A percentile compares a stretch with the other conserved stretches of the same genome.
Evolutionary conservation across 1,140 invertebrate species (phyloP).

Genomic region (Linepithema humile): DNA sequence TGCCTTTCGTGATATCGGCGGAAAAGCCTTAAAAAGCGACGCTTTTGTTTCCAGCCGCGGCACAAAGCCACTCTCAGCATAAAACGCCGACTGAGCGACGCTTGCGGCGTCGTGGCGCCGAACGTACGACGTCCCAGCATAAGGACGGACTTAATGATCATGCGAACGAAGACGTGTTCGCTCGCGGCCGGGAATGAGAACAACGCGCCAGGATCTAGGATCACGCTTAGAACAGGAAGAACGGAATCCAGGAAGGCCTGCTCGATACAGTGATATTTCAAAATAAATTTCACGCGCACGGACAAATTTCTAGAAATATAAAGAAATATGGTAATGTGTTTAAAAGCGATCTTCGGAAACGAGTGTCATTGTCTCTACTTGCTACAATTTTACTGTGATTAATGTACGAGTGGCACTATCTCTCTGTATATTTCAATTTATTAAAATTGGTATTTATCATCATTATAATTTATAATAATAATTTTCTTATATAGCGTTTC

Average conservation of each 20-base stretch:
- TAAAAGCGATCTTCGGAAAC: constrained; percentile 61
- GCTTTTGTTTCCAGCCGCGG: constrained; percentile 85
- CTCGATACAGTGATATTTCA: constrained; percentile 77
- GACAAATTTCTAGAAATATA: constrained; percentile 29
- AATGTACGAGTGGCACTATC: too few relatives aligned
- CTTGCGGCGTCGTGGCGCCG: constrained; percentile 93
- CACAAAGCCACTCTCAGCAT: constrained; percentile 92
- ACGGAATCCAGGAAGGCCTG: constrained; percentile 73
- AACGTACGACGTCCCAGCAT: constrained; percentile 93
- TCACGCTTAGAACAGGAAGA: constrained; percentile 70
- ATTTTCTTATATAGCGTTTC: too few relatives aligned
- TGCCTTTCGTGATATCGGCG: not conserved
- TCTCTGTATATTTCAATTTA: not conserved
- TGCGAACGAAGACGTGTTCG: constrained; percentile 91
- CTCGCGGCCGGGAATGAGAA: constrained; percentile 85
- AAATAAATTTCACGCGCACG: not conserved
- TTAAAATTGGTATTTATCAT: not conserved
- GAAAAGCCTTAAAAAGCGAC: constrained; percentile 44
- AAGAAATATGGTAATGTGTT: constrained; percentile 21
- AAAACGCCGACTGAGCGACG: constrained; percentile 91
- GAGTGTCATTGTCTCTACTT: not conserved
- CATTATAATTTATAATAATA: not conserved
- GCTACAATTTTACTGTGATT: not conserved
- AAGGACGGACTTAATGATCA: constrained; percentile 93
- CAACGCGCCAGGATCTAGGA: constrained; percentile 77